phyloP scores from a whole-genome alignment of 2,797 vertebrate species.

The Dicrostonyx torquatus region DNA sequence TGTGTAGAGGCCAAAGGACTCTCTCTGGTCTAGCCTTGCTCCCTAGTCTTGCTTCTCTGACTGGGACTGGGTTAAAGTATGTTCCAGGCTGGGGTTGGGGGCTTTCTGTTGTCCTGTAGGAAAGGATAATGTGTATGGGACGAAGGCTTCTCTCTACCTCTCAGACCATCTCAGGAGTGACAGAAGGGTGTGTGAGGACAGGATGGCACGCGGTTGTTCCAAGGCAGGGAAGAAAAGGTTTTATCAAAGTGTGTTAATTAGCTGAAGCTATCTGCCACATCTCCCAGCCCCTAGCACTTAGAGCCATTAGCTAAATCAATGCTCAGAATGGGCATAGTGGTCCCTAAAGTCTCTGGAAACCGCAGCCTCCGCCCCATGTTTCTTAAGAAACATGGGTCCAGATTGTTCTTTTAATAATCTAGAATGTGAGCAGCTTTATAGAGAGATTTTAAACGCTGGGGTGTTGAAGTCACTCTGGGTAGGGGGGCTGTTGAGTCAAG shows the following conservation, averaged over 20 bases:
- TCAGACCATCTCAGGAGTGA: neutral
- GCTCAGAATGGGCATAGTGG: neutral
- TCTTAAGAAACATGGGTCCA: slow-evolving; percentile 25
- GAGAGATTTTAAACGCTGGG: slow-evolving; percentile 1
- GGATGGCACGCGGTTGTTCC: neutral
- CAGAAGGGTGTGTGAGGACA: neutral
- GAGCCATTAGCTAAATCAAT: neutral
- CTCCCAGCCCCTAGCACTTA: neutral
- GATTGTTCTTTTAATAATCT: slow-evolving; percentile 45
- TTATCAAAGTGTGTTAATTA: slow-evolving; percentile 50
- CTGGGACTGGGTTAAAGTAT: neutral
- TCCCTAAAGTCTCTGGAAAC: neutral
- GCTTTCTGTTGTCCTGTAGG: neutral
- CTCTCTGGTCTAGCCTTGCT: neutral
- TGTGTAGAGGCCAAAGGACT: neutral
- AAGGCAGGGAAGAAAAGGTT: neutral
- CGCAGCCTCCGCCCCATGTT: neutral
- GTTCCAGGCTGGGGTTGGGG: neutral
- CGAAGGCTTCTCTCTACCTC: neutral
- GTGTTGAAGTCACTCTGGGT: neutral
- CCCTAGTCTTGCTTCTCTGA: neutral
- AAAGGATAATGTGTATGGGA: neutral
- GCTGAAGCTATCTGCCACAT: slow-evolving; percentile 73
- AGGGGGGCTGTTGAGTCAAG: neutral
- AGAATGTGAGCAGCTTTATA: neutral